Percentiles rank a stretch among this genome's conserved stretches.
Evolutionary conservation across 1,140 invertebrate genomes (phyloP).

Genomic region (Drosophila bocqueti): DNA sequence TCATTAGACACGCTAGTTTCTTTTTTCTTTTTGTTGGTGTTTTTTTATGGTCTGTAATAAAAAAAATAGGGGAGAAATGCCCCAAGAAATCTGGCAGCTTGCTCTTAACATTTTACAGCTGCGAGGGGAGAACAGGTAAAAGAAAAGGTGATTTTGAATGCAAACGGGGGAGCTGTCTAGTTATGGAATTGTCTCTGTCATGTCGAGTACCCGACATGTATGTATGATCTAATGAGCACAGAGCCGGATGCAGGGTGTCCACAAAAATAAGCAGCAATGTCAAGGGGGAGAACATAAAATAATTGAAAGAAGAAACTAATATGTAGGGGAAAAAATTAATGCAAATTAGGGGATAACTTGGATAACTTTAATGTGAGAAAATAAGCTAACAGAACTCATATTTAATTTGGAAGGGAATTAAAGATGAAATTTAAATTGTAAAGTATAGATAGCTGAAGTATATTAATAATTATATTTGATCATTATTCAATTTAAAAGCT

Average conservation of each 20-base stretch:
- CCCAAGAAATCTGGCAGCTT: constrained; percentile 24
- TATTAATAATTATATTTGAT: too few relatives aligned
- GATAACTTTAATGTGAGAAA: neutral
- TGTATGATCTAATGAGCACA: constrained; percentile 25
- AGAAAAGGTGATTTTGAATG: constrained; percentile 7
- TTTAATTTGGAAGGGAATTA: neutral
- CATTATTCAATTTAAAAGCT: too few relatives aligned
- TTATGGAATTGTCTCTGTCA: constrained; percentile 41
- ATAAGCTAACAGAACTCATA: neutral
- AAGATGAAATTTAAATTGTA: neutral
- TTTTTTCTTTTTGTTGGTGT: neutral
- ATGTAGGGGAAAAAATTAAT: neutral
- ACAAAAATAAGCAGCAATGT: neutral
- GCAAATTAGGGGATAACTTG: neutral
- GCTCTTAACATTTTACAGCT: constrained; percentile 10
- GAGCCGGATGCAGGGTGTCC: constrained; percentile 9
- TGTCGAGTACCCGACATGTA: constrained; percentile 7
- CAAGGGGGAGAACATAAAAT: neutral
- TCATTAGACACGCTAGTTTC: constrained; percentile 76
- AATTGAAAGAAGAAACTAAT: neutral
- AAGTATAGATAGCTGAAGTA: too few relatives aligned
- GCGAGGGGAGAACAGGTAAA: constrained; percentile 7
- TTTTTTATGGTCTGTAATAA: constrained; percentile 3
- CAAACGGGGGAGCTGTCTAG: neutral
- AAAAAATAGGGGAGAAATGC: constrained; percentile 10